Evolutionary conservation across 1,140 invertebrate species (phyloP).

Genomic region (Hypothenemus hampei): DNA sequence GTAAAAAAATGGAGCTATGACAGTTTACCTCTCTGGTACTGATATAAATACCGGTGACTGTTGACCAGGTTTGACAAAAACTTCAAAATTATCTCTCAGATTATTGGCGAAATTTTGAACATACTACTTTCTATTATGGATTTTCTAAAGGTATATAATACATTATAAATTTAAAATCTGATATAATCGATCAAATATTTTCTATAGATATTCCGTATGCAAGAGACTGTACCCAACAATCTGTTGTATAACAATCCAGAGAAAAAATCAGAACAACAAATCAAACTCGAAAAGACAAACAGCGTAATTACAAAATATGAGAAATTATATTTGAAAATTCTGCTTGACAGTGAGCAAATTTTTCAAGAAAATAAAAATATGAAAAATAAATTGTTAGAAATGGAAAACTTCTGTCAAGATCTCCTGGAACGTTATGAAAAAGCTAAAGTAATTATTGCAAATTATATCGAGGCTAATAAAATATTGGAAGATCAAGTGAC

Average conservation of each 20-base stretch:
- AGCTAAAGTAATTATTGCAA: slow-evolving; percentile 33
- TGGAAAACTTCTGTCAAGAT: slow-evolving; percentile 34
- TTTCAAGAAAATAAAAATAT: slow-evolving; percentile 16
- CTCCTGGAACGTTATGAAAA: slow-evolving; percentile 37
- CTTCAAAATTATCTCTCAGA: slow-evolving; percentile 3
- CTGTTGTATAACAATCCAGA: slow-evolving; percentile 23
- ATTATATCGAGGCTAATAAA: slow-evolving; percentile 34
- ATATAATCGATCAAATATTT: background rate
- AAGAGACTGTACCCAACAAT: slow-evolving; percentile 28
- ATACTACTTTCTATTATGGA: slow-evolving; percentile 12
- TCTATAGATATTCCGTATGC: slow-evolving; percentile 32
- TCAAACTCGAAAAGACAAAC: slow-evolving; percentile 8
- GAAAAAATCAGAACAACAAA: too few relatives aligned
- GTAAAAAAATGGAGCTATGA: too few relatives aligned
- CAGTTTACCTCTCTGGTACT: too few relatives aligned
- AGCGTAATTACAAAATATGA: slow-evolving; percentile 28
- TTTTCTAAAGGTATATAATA: slow-evolving; percentile 14
- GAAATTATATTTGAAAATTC: slow-evolving; percentile 28
- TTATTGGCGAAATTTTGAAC: background rate
- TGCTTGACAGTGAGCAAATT: slow-evolving; percentile 22
- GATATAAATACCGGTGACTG: too few relatives aligned
- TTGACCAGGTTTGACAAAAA: slow-evolving; percentile 4
- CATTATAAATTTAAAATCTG: too few relatives aligned
- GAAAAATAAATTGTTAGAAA: slow-evolving; percentile 24
- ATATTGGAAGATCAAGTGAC: slow-evolving; percentile 30